phyloP scores from a whole-genome alignment of 2,888 invertebrate species.

The Cryptus armator region DNA sequence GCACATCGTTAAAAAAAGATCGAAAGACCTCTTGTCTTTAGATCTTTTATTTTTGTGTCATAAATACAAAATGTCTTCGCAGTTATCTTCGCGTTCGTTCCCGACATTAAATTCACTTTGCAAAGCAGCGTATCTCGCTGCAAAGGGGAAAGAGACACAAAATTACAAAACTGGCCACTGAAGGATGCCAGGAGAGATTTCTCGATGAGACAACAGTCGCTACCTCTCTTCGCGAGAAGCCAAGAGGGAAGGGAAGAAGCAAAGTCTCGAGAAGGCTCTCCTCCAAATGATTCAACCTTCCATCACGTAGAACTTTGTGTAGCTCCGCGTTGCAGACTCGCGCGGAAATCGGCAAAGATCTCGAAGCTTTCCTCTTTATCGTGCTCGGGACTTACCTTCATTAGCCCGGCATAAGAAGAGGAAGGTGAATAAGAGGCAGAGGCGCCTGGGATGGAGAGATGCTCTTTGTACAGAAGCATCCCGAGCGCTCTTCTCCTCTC shows the following conservation, averaged over 20 bases:
- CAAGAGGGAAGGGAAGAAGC: conserved; percentile 20
- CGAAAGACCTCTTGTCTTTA: not conserved
- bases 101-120: not conserved
- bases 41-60: not conserved
- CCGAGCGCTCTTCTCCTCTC: conserved; percentile 31
- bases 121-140: not conserved
- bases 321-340: conserved; percentile 27
- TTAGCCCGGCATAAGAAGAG: conserved; percentile 57
- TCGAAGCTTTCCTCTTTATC: conserved; percentile 59
- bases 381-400: conserved; percentile 66
- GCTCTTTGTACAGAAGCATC: conserved; percentile 63
- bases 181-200: conserved; percentile 50
- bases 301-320: conserved; percentile 57
- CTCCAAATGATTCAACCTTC: conserved; percentile 62
- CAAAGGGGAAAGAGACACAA: conserved; percentile 61
- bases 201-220: conserved; percentile 49
- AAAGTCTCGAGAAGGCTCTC: conserved; percentile 34
- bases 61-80: not conserved
- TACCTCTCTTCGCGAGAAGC: conserved; percentile 35
- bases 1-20: too few relatives aligned
- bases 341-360: conserved; percentile 68
- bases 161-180: conserved; percentile 73
- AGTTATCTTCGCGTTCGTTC: not conserved
- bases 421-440: conserved; percentile 51
- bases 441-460: conserved; percentile 44